Base-by-base conservation (phyloP, 2,888 invertebrate species). In the Mycalesis mineus region DNA sequence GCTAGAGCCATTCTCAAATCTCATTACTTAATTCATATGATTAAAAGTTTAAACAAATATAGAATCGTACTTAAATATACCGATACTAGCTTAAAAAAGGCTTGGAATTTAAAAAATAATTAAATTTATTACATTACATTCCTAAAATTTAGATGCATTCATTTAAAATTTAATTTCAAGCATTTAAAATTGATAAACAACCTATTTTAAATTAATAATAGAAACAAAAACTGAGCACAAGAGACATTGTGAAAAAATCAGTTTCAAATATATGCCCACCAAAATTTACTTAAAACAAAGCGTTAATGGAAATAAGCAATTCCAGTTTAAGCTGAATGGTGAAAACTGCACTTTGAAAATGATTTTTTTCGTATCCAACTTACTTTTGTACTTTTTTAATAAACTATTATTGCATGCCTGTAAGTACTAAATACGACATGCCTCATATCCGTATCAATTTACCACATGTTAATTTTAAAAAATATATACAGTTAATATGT, bases 1-100 rank as follows among this genome's bases (percentile, higher is more conserved):
- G 42, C 52, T 50, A 68, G 69, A 68, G 7, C 70, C 64, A 69
- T 81, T 84, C 77, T 80, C 72, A 22, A 69, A 81, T 84, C 77
- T 80, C 72, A 22, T 22, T 22, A 22, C 87, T 84, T 84, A 87
- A 75, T 84, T 83, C 84, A 84, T 84, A 58, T 47, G 54, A 31
- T 48, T 48, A 77, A 75, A 75, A 53, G 51, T 62, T 77, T 70
- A 77, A 74, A 77, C 74, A 75, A 77, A 73, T 75, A 71, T 73
- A 77, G 73, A 80, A 74, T 77, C 72, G 69, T 68, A 68, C 82
- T 82, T 82, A 82, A 78, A 81, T 78, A 84, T 80, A 82, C 67
- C 75, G 79, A 84, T 81, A 73, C 69, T 73, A 81, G 68, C 73
- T 75, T 80, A 22, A 78, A 68, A 80, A 79, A 81, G 80, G 75